Evolutionary conservation across 2,113 vertebrate genomes (phyloP).

Genomic region (Myotis davidii): DNA sequence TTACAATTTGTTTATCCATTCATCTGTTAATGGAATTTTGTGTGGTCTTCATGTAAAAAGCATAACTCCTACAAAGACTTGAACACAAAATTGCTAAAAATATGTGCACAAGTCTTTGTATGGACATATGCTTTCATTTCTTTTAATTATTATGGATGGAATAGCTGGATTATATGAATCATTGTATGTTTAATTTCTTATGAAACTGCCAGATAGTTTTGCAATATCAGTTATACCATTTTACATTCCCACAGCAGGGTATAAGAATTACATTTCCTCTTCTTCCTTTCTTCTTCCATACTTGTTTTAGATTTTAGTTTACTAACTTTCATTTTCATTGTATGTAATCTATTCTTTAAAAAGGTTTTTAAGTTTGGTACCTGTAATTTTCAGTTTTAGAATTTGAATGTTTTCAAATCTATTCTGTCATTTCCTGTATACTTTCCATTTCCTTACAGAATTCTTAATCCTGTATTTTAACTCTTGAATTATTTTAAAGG

Average conservation of each 20-base stretch:
- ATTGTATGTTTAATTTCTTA: background rate
- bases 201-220: background rate
- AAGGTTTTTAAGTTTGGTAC: background rate
- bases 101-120: background rate
- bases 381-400: background rate
- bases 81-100: background rate
- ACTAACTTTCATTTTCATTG: background rate
- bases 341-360: background rate
- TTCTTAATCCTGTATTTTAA: slow-evolving; percentile 7
- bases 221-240: background rate
- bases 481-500: slow-evolving; percentile 7
- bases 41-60: background rate
- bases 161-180: background rate
- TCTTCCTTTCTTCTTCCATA: background rate
- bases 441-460: background rate
- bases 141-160: background rate
- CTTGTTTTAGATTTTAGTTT: background rate
- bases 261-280: background rate
- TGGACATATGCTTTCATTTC: background rate
- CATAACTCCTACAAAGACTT: background rate
- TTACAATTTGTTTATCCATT: background rate
- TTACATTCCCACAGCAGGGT: background rate
- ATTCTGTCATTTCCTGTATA: background rate
- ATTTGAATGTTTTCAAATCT: background rate
- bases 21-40: background rate